Percentiles rank a stretch among this genome's conserved stretches.
Conservation (phyloP, 2,113 vertebrate genomes). For the Murina feae region DNA sequence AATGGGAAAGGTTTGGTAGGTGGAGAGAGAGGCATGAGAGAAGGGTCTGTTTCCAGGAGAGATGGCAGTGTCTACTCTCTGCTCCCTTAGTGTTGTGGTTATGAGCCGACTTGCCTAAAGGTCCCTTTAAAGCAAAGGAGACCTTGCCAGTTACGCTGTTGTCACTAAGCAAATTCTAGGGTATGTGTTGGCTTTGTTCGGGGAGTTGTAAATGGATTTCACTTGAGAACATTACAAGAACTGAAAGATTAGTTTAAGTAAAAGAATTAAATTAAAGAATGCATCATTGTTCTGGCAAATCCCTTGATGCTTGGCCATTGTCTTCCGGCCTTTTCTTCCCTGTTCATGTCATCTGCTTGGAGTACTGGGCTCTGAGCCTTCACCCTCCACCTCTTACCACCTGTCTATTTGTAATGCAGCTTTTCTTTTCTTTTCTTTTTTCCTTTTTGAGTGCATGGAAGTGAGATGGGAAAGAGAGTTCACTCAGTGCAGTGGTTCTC, state of each 20-base stretch:
- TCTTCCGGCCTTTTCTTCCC: not conserved
- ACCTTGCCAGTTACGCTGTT: not conserved
- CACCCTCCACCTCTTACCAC: not conserved
- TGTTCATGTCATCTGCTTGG: not conserved
- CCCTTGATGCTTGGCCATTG: conserved; percentile 8
- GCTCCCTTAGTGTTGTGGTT: not conserved
- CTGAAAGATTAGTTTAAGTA: conserved; percentile 41
- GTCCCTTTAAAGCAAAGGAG: not conserved
- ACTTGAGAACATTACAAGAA: conserved; percentile 32
- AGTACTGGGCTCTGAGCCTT: not conserved
- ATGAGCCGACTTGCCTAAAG: not conserved
- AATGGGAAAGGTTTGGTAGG: not conserved
- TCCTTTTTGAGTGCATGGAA: not conserved
- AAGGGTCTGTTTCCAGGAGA: not conserved
- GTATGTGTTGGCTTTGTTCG: not conserved
- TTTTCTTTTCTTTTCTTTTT: not conserved
- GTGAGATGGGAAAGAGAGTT: not conserved
- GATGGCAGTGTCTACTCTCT: not conserved
- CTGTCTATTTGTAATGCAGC: not conserved
- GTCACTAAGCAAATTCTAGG: not conserved
- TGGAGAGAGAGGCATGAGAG: not conserved
- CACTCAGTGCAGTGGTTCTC: too few relatives aligned
- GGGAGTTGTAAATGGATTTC: conserved; percentile 41
- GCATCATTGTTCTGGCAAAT: conserved; percentile 37
- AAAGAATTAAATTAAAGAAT: conserved; percentile 43